Percentiles rank a stretch among this genome's conserved stretches.
These are phyloP conservation scores for Monopterus albus DNA, from an alignment of 2,113 vertebrate genomes.

Conservation along the genomic window DNA sequence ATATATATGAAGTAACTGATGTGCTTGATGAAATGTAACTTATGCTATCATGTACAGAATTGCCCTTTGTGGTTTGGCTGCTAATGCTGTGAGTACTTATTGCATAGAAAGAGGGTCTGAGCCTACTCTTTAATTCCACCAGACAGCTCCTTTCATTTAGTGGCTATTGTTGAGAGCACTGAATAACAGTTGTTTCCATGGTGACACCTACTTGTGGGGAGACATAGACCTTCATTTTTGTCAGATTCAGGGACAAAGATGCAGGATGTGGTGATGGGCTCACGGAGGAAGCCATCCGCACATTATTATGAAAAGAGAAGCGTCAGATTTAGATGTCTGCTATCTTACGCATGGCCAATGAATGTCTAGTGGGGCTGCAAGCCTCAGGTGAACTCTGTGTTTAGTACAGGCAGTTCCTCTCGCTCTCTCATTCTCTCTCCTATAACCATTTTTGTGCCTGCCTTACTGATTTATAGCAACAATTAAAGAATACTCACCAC, in stretches of 20 bases:
- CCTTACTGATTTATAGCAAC: conserved; percentile 69
- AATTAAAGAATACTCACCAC: conserved; percentile 71
- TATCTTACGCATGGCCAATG: conserved; percentile 29
- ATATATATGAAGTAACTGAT: not conserved
- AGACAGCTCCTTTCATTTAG: conserved; percentile 77
- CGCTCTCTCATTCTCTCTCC: not conserved
- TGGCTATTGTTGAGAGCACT: conserved; percentile 72
- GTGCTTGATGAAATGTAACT: conserved; percentile 32
- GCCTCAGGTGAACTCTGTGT: conserved; percentile 31
- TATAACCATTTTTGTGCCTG: conserved; percentile 8
- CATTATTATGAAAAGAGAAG: conserved; percentile 38
- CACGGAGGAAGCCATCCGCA: conserved; percentile 43
- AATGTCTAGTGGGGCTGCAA: conserved; percentile 11
- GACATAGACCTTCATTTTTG: conserved; percentile 74
- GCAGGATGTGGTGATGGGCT: conserved; percentile 34
- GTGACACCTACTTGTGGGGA: conserved; percentile 75
- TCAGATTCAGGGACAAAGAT: conserved; percentile 72
- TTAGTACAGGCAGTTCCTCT: conserved; percentile 3
- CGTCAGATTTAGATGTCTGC: conserved; percentile 52
- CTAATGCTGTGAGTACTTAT: conserved; percentile 28
- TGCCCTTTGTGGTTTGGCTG: conserved; percentile 37
- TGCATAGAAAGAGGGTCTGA: conserved; percentile 50
- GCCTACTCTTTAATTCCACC: conserved; percentile 73
- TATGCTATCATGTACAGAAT: conserved; percentile 33
- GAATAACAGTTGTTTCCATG: conserved; percentile 83